These are phyloP conservation scores for Botrylloides violaceus DNA, from an alignment of 23 tunicate genomes.

Conservation along the genomic window DNA sequence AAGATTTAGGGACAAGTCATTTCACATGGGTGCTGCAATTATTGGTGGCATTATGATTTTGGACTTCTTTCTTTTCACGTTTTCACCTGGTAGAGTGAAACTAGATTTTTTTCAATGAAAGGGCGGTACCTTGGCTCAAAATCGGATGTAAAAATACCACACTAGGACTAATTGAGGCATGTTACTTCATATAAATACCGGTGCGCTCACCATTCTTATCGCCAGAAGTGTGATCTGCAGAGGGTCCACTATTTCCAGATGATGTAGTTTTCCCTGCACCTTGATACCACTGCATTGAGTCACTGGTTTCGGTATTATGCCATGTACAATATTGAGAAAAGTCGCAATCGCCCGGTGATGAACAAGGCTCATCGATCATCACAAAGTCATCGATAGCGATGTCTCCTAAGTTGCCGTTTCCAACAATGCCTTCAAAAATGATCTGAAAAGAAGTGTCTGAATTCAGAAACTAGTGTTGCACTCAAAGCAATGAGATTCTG, in stretches of 20 bases:
- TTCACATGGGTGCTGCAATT: too few species aligned
- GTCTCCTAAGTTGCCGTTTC: conserved; percentile 21
- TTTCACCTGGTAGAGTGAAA: neutral
- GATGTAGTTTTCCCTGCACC: conserved; percentile 31
- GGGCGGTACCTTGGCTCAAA: neutral
- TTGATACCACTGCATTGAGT: conserved; percentile 40
- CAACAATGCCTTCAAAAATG: conserved; percentile 35
- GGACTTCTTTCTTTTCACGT: too few species aligned
- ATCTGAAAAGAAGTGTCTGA: conserved; percentile 22
- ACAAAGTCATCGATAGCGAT: conserved; percentile 61
- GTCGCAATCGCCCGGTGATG: conserved; percentile 48
- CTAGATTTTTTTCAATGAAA: neutral
- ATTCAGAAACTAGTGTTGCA: too few species aligned
- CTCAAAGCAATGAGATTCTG: too few species aligned
- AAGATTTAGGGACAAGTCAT: too few species aligned
- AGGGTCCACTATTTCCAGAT: conserved; percentile 36
- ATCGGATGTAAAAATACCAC: too few species aligned
- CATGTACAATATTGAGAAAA: conserved; percentile 48
- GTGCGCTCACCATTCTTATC: conserved; percentile 28
- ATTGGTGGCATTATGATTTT: too few species aligned
- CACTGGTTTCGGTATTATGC: conserved; percentile 38
- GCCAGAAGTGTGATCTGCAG: conserved; percentile 45
- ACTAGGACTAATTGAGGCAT: neutral
- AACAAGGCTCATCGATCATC: conserved; percentile 29
- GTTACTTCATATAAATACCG: neutral